Evolutionary conservation across 2,888 invertebrate genomes (phyloP), one percentile per base, ranked within the genome.

Genomic region (Bombylius discolor): DNA sequence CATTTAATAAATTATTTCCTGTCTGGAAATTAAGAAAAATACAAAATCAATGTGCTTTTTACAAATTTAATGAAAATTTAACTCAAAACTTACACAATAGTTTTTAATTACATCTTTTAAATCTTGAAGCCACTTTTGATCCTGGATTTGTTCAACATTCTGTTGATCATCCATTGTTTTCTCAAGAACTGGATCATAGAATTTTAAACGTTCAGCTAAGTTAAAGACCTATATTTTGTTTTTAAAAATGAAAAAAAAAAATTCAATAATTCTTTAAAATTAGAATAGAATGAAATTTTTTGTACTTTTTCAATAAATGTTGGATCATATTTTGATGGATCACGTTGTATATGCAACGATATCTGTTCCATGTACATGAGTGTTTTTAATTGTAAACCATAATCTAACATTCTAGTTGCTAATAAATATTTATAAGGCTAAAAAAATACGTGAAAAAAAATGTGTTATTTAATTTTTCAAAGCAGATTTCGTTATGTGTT

Each of bases 361-460:
- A 92, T 82, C 64, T 83, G 83, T 77, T 95, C 94, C 67, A 85
- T 81, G 76, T 95, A 95, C 61, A 84, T 79, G 61, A 94, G 76
- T 55, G 92, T 87, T 70, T 89, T 89, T 70, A 87, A 84, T 64
- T 83, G 77, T 64, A 83, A 79, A 4, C 95, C 94, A 66, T 80
- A 79, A 66, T 90, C 89, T 7, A 84, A 78, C 66, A 96, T 80
- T 60, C 89, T 81, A 12, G 82, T 77, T 49, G 90, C 87, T 73
- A 92, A 76, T 62, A 94, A 70, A 69, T 87, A 84, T 78, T 96
- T 96, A 76, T 89, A 94, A 55, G 83, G 79, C 84, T 92, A 5
- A 76, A 71, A 62, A 58, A 59, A 51, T 47, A 51, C 23, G 52
- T 33, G 8, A 36, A 36, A 36, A 36, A 36, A 9, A 39, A 42